Conservation (phyloP, 2,797 vertebrate species). For the Sebastes taczanowskii region DNA sequence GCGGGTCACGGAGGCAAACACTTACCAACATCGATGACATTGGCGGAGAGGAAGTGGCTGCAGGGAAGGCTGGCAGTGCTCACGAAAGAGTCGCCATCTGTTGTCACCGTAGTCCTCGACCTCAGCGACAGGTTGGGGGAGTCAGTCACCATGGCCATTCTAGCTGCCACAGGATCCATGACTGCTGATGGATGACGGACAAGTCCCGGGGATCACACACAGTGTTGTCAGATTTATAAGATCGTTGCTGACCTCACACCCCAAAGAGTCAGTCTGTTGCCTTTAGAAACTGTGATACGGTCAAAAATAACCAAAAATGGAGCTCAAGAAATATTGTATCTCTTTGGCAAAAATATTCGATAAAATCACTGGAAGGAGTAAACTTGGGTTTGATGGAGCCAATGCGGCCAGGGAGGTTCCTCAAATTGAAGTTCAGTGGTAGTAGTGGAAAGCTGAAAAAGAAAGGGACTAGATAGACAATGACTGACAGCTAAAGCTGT, state of each 20-base stretch:
- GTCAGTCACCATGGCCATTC: slow-evolving; percentile 60
- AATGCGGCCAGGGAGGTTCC: not conserved
- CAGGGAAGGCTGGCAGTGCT: slow-evolving; percentile 60
- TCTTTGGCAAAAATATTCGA: not conserved
- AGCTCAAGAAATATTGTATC: not conserved
- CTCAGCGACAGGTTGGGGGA: slow-evolving; percentile 67
- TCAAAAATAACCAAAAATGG: not conserved
- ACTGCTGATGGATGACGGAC: not conserved
- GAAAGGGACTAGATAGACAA: too few species aligned
- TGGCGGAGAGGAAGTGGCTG: slow-evolving; percentile 73
- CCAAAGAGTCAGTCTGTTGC: not conserved
- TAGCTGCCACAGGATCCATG: slow-evolving; percentile 56
- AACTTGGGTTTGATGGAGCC: not conserved
- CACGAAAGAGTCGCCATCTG: slow-evolving; percentile 59
- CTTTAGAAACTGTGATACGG: not conserved
- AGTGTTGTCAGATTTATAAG: not conserved
- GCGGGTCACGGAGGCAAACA: not conserved
- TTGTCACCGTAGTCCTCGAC: slow-evolving; percentile 55
- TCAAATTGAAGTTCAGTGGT: not conserved
- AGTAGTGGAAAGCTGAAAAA: not conserved
- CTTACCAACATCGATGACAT: slow-evolving; percentile 71
- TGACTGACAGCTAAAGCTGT: not conserved
- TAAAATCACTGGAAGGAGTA: not conserved
- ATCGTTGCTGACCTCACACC: not conserved
- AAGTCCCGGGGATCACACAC: not conserved